These are phyloP conservation scores for Aurelia sp. DNA, from an alignment of 30 jellyfish, hydroid and myxozoan species.

Conservation along the genomic window DNA sequence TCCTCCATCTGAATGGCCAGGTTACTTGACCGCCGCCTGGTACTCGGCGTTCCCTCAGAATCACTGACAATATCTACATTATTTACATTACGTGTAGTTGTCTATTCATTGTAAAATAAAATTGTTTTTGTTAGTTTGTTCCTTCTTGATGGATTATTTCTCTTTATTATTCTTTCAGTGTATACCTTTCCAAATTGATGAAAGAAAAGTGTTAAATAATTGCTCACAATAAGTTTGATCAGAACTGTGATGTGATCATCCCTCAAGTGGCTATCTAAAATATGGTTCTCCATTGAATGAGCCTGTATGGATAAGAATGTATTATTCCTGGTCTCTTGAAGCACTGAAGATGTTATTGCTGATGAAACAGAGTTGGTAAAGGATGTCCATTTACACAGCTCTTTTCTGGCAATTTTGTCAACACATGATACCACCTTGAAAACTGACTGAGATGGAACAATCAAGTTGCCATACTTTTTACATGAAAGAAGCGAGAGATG, in stretches of 20 bases:
- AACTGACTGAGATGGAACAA: slow-evolving; percentile 30
- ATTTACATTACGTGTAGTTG: not conserved
- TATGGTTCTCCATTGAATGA: slow-evolving; percentile 26
- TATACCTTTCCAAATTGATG: slow-evolving; percentile 10
- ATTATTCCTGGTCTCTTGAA: slow-evolving; percentile 4
- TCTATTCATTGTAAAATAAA: slow-evolving; percentile 14
- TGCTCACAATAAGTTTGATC: not conserved
- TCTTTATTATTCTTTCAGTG: slow-evolving; percentile 1
- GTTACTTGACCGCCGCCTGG: slow-evolving; percentile 17
- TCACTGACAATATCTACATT: not conserved
- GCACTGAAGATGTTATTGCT: not conserved
- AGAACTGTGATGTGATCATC: slow-evolving; percentile 42
- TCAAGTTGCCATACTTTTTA: slow-evolving; percentile 35
- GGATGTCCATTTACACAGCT: slow-evolving; percentile 2
- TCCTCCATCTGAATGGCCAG: slow-evolving; percentile 6
- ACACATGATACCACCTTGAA: slow-evolving; percentile 8
- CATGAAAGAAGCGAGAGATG: not conserved
- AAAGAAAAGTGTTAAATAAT: not conserved
- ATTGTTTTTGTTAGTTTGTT: not conserved
- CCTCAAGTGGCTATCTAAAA: slow-evolving; percentile 20
- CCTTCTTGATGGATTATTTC: slow-evolving; percentile 1
- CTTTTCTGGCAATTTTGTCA: slow-evolving; percentile 4
- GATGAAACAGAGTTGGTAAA: not conserved
- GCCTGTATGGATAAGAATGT: slow-evolving; percentile 8
- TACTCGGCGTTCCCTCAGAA: slow-evolving; percentile 7